Evolutionary conservation across 2,113 vertebrate genomes (phyloP), one percentile per base, ranked within the genome.

Genomic region (Nyctibius bracteatus): DNA sequence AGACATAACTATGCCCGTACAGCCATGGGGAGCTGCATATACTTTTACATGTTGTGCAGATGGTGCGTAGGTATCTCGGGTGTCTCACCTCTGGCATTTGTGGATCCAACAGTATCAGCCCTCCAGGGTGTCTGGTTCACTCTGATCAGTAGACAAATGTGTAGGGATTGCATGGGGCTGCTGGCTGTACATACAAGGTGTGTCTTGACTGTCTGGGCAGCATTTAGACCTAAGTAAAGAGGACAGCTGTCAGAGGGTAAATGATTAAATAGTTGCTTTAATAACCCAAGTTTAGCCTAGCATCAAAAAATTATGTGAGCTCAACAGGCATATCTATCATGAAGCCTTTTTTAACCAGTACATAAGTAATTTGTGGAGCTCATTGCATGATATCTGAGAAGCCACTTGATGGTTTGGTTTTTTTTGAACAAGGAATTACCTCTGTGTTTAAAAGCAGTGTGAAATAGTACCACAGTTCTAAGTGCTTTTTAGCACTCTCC

Each of bases 1-100:
- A 41, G 30, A 12, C 0, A 5, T 44, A 73, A 73, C 25, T 16
- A 31, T 6, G 30, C 9, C 33, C 1, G 0, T 39, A 16, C 21
- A 74, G 46, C 39, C 67, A 23, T 3, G 30, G 47, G 77, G 35
- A 27, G 70, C 41, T 68, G 47, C 35, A 16, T 8, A 8, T 12
- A 17, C 23, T 15, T 52, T 8, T 12, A 10, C 9, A 35, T 47
- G 43, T 22, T 43, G 44, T n/a, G 55, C 52, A 65, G 57, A 37
- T 11, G 11, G 25, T 12, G 22, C 14, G 22, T 37, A 59, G 51
- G 49, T 58, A 33, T 63, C 37, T 33, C 3, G 8, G 23, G 43
- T 37, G 28, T 37, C 51, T 52, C 25, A 8, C 8, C 37, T 62
- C 66, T 51, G 47, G 47, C 23, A n/a, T 65, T 41, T 72, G 52